Evolutionary conservation across 2,797 vertebrate genomes (phyloP).

Genomic region (Rhabdomys pumilio): DNA sequence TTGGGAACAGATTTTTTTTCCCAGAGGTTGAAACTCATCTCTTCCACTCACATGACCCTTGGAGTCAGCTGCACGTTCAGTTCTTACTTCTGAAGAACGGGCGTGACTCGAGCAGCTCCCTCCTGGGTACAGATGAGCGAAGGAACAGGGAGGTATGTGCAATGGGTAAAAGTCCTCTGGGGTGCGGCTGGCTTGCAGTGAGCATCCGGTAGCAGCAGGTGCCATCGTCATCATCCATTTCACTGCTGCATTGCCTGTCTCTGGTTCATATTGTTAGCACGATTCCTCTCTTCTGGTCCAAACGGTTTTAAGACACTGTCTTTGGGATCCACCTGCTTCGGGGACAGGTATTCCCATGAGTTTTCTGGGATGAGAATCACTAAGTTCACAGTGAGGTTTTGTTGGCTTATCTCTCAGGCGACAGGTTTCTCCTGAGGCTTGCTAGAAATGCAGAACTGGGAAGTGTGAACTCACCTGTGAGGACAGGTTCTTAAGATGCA

Average conservation of each 20-base stretch:
- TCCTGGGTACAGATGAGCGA: neutral
- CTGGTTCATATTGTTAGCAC: neutral
- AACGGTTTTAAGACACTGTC: neutral
- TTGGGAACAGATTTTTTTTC: neutral
- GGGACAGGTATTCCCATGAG: neutral
- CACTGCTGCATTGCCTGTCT: neutral
- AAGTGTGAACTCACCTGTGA: neutral
- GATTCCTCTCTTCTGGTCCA: neutral
- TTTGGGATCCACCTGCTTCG: neutral
- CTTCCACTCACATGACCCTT: neutral
- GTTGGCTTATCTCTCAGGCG: neutral
- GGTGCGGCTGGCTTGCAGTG: rapidly evolving
- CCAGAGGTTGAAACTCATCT: neutral
- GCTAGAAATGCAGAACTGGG: neutral
- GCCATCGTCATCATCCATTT: rapidly evolving
- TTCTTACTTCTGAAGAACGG: neutral
- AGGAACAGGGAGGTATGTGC: neutral
- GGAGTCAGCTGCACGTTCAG: neutral
- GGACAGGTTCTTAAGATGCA: neutral
- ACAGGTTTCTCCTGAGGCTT: constrained; percentile 2
- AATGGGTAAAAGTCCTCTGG: neutral
- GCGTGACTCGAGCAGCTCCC: neutral
- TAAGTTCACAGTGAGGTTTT: neutral
- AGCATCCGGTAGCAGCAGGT: rapidly evolving
- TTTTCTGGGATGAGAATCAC: neutral